phyloP scores from a whole-genome alignment of 2,888 invertebrate species.

The Agrypnus murinus region DNA sequence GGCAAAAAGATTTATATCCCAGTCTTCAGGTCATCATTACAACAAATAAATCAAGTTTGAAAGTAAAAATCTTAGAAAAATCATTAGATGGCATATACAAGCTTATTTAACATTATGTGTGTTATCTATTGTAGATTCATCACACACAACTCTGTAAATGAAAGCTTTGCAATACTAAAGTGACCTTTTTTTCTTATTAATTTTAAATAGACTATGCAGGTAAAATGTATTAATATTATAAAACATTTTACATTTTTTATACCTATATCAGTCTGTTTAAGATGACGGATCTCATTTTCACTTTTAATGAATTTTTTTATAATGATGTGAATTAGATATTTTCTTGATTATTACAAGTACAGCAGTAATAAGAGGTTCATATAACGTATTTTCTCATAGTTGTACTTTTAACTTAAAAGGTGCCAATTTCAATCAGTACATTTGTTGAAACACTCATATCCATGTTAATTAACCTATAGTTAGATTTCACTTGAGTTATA shows the following conservation, averaged over 20 bases:
- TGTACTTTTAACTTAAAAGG: neutral
- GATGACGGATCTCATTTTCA: constrained; percentile 26
- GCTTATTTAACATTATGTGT: too few species aligned
- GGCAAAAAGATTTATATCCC: constrained; percentile 23
- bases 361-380: too few species aligned
- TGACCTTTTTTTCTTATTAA: neutral
- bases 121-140: neutral
- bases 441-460: too few species aligned
- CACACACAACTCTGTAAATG: constrained; percentile 9
- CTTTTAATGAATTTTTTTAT: constrained; percentile 27
- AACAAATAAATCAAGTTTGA: constrained; percentile 6
- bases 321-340: too few species aligned
- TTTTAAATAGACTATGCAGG: constrained; percentile 22
- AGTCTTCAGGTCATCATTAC: constrained; percentile 20
- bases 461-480: too few species aligned
- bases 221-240: constrained; percentile 29
- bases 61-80: neutral
- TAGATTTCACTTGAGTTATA: too few species aligned
- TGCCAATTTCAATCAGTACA: too few species aligned
- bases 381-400: neutral
- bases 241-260: constrained; percentile 34
- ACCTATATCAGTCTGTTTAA: constrained; percentile 34
- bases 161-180: constrained; percentile 14
- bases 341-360: too few species aligned
- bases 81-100: neutral